phyloP scores from a whole-genome alignment of 2,888 invertebrate genomes.

The Apodemia zela region DNA sequence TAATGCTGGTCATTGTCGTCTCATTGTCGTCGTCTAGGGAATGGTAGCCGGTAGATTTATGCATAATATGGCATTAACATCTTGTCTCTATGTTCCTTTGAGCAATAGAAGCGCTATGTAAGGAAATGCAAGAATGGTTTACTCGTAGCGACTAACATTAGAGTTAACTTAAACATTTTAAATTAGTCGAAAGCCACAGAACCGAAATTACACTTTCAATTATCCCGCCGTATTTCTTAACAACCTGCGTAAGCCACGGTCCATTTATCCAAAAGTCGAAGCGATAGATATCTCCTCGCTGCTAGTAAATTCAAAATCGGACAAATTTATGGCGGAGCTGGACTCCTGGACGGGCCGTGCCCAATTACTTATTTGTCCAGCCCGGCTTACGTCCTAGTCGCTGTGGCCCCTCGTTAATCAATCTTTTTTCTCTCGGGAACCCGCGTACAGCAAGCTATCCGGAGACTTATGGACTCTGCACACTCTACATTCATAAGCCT shows the following conservation, averaged over 20 bases:
- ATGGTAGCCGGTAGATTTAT: too few species aligned
- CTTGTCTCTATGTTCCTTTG: too few species aligned
- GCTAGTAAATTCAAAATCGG: slow-evolving; percentile 27
- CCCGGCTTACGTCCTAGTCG: slow-evolving; percentile 38
- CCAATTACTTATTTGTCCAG: slow-evolving; percentile 37
- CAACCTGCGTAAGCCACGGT: slow-evolving; percentile 19
- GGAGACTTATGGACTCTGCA: slow-evolving; percentile 34
- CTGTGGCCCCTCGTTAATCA: slow-evolving; percentile 36
- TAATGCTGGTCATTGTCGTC: too few species aligned
- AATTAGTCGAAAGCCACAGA: background rate
- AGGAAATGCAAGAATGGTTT: too few species aligned
- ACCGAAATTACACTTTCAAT: background rate
- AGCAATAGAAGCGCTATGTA: too few species aligned
- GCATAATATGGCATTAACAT: too few species aligned
- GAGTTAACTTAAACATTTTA: too few species aligned
- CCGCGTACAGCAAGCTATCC: slow-evolving; percentile 32
- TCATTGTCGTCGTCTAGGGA: too few species aligned
- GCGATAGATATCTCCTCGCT: slow-evolving; percentile 23
- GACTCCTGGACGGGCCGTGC: slow-evolving; percentile 33
- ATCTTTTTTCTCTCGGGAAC: slow-evolving; percentile 36
- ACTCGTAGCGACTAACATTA: too few species aligned
- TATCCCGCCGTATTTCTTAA: background rate
- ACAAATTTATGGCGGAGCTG: slow-evolving; percentile 31
- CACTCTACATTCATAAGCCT: slow-evolving; percentile 14
- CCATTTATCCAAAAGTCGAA: slow-evolving; percentile 21